Conservation (phyloP, 2,113 vertebrate genomes). For the Piprites chloris region DNA sequence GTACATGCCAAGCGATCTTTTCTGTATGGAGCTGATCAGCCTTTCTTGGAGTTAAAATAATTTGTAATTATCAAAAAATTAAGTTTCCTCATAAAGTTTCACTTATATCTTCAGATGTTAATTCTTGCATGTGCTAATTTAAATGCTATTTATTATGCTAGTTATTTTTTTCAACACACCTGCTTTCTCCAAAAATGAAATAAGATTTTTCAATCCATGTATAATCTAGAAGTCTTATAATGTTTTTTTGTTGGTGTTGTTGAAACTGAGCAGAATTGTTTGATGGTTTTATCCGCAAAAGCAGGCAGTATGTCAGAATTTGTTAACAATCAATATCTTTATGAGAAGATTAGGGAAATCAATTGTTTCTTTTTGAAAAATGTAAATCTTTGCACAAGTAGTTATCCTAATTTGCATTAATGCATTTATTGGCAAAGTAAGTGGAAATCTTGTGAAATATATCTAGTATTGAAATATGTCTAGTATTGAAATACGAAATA, state of each 20-base stretch:
- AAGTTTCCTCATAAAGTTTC: background rate
- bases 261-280: background rate
- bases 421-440: constrained; percentile 36
- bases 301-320: background rate
- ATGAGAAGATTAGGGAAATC: constrained; percentile 46
- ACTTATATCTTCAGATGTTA: background rate
- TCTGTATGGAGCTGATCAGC: background rate
- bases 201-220: background rate
- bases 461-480: background rate
- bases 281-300: constrained; percentile 42
- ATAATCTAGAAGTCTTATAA: constrained; percentile 21
- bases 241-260: background rate
- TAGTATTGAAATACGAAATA: background rate
- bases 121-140: background rate
- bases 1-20: background rate
- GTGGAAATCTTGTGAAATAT: background rate
- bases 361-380: constrained; percentile 45
- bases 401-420: constrained; percentile 30
- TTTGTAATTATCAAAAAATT: background rate
- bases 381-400: background rate
- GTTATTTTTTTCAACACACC: background rate
- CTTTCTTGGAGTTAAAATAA: background rate
- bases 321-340: constrained; percentile 16
- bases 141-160: background rate
- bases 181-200: background rate